These are phyloP conservation scores for Globodera ellingtonae DNA, from an alignment of 1,140 invertebrate species.

Conservation along the genomic window DNA sequence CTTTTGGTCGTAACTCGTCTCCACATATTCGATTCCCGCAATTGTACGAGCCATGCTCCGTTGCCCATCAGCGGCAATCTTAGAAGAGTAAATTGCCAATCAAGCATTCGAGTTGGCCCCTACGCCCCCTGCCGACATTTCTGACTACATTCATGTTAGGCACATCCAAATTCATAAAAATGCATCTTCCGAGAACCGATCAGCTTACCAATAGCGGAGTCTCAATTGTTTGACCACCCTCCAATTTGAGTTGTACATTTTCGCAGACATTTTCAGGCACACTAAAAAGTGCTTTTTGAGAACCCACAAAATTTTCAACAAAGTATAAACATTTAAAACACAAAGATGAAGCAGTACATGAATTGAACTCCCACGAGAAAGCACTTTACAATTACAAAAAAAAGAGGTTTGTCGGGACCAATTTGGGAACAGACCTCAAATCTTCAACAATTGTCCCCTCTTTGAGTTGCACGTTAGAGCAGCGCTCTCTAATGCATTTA, in stretches of 20 bases:
- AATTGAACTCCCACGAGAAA: too few relatives aligned
- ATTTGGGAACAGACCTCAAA: constrained; percentile 36
- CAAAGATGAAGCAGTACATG: too few relatives aligned
- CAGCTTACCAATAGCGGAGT: constrained; percentile 68
- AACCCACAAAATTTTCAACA: too few relatives aligned
- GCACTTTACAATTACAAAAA: too few relatives aligned
- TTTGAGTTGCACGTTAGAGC: constrained; percentile 42
- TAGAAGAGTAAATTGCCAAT: constrained; percentile 21
- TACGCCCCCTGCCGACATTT: not conserved
- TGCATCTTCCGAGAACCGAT: not conserved
- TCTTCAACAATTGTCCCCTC: constrained; percentile 39
- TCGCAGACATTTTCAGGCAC: constrained; percentile 55
- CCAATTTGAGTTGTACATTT: constrained; percentile 65
- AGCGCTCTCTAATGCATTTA: constrained; percentile 38
- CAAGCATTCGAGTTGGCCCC: too few relatives aligned
- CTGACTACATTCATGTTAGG: not conserved
- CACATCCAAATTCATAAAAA: not conserved
- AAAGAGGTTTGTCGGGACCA: too few relatives aligned
- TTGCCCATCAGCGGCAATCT: constrained; percentile 88
- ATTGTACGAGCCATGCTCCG: constrained; percentile 81
- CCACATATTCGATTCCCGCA: constrained; percentile 78
- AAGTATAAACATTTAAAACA: too few relatives aligned
- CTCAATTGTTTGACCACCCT: constrained; percentile 65
- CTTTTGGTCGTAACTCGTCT: constrained; percentile 83
- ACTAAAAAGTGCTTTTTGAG: constrained; percentile 37